Evolutionary conservation across 2,888 invertebrate species (phyloP).

Genomic region (Epirrhoe tristata): DNA sequence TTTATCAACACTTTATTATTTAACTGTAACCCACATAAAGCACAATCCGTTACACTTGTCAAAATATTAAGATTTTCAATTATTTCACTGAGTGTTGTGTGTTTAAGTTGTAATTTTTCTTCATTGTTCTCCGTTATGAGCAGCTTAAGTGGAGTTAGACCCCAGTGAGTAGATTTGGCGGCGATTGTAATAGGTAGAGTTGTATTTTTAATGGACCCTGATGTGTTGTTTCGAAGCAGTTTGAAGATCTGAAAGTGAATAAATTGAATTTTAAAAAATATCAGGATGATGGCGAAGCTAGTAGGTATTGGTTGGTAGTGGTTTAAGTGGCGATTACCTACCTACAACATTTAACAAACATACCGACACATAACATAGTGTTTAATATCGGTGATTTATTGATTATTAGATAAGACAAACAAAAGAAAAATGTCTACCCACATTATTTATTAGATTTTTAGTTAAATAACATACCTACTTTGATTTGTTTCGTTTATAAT

Average conservation of each 20-base stretch:
- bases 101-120: slow-evolving; percentile 46
- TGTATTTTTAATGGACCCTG: slow-evolving; percentile 69
- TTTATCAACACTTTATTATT: slow-evolving; percentile 85
- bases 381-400: too few relatives aligned
- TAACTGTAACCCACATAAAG: slow-evolving; percentile 85
- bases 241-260: slow-evolving; percentile 66
- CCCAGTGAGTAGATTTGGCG: slow-evolving; percentile 81
- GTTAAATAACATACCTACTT: too few relatives aligned
- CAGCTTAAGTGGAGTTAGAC: slow-evolving; percentile 61
- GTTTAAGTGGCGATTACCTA: too few relatives aligned
- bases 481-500: too few relatives aligned
- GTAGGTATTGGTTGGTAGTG: too few relatives aligned
- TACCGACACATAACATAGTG: too few relatives aligned
- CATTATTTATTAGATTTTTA: too few relatives aligned
- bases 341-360: too few relatives aligned
- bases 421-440: too few relatives aligned
- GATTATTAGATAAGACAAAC: too few relatives aligned
- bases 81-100: slow-evolving; percentile 56
- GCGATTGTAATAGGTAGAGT: slow-evolving; percentile 74
- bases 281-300: background rate
- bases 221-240: slow-evolving; percentile 63
- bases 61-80: slow-evolving; percentile 49
- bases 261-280: background rate
- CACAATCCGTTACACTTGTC: slow-evolving; percentile 67
- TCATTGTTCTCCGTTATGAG: slow-evolving; percentile 28